A percentile compares a stretch with the other conserved stretches of the same genome.
phyloP scores from a whole-genome alignment of 2,797 vertebrate species.

The Iguana delicatissima region DNA sequence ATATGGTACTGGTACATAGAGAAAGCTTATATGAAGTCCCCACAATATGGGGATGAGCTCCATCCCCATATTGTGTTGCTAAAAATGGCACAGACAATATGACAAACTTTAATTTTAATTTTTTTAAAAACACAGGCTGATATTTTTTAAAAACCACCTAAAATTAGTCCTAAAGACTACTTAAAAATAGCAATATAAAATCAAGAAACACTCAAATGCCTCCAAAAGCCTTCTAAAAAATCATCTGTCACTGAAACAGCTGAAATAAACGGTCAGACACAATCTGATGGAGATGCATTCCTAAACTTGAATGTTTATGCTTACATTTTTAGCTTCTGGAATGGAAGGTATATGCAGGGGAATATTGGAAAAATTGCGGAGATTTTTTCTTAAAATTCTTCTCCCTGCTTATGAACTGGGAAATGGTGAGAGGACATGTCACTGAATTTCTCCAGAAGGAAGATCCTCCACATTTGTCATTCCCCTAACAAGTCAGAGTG shows the following conservation, averaged over 20 bases:
- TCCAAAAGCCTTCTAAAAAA: not conserved
- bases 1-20: not conserved
- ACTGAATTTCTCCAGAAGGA: not conserved
- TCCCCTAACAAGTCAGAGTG: not conserved
- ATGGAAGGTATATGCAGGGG: not conserved
- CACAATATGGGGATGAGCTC: too few species aligned
- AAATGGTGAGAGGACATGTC: not conserved
- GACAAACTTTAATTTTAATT: too few species aligned
- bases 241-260: not conserved
- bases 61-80: not conserved
- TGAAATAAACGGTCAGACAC: not conserved
- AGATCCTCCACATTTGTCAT: not conserved
- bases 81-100: too few species aligned
- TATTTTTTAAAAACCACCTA: not conserved
- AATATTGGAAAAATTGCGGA: too few species aligned
- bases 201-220: too few species aligned
- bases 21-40: too few species aligned
- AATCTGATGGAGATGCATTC: not conserved
- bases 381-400: not conserved
- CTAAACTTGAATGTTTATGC: not conserved
- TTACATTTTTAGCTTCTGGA: not conserved
- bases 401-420: not conserved
- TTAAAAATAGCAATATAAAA: not conserved
- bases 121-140: too few species aligned
- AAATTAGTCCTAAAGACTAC: not conserved